These are phyloP conservation scores for Bradypodion ventrale DNA, from an alignment of 2,797 vertebrate genomes.

Conservation along the genomic window DNA sequence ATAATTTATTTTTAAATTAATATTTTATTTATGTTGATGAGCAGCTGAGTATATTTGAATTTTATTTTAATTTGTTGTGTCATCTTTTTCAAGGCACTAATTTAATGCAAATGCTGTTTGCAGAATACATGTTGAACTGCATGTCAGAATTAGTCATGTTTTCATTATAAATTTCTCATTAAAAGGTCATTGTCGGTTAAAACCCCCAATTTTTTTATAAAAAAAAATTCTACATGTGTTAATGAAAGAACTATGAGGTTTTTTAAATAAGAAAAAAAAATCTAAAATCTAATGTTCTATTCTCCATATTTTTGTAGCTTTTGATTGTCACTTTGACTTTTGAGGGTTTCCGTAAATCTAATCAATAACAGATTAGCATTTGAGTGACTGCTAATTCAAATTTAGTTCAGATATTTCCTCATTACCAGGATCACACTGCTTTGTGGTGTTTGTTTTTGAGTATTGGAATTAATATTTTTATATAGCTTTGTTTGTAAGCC, in stretches of 20 bases:
- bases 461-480: not conserved
- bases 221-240: constrained; percentile 60
- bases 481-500: not conserved
- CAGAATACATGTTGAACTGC: constrained; percentile 54
- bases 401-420: constrained; percentile 14
- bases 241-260: constrained; percentile 55
- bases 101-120: constrained; percentile 47
- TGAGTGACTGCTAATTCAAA: constrained; percentile 35
- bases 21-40: constrained; percentile 37
- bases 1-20: constrained; percentile 28
- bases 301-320: not conserved
- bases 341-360: constrained; percentile 13
- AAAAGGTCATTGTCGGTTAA: constrained; percentile 63
- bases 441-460: not conserved
- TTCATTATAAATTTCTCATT: constrained; percentile 70
- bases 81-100: constrained; percentile 38
- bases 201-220: no score
- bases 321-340: not conserved
- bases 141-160: constrained; percentile 50
- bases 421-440: constrained; percentile 15
- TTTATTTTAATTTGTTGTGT: constrained; percentile 46
- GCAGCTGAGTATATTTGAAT: constrained; percentile 12
- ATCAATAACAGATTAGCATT: constrained; percentile 26
- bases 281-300: constrained; percentile 38
- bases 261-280: constrained; percentile 30